A percentile compares a stretch with the other conserved stretches of the same genome.
These are phyloP conservation scores for Syrista parreyssii DNA, from an alignment of 2,888 invertebrate genomes.

Conservation along the genomic window DNA sequence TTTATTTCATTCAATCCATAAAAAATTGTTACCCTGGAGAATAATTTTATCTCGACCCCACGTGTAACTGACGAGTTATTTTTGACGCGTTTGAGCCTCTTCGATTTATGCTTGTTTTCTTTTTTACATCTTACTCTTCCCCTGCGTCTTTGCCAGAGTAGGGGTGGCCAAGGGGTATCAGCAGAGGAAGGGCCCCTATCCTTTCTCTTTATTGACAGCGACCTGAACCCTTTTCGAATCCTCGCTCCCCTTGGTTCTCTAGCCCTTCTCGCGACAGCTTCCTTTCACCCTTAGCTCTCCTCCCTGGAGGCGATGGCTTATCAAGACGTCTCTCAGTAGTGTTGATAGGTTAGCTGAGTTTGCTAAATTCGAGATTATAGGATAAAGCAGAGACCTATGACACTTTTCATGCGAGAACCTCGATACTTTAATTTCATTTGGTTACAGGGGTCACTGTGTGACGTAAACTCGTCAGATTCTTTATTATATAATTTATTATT, in stretches of 20 bases:
- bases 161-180: no score
- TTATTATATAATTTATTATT: no score
- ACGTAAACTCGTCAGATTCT: neutral
- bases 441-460: neutral
- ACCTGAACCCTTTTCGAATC: neutral
- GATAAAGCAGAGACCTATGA: neutral
- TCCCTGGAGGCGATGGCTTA: neutral
- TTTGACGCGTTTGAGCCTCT: neutral
- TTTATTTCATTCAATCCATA: no score
- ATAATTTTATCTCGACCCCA: neutral
- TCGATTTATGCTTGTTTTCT: neutral
- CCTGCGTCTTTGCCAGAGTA: neutral
- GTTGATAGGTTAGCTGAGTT: neutral
- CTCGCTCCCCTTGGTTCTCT: neutral
- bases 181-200: neutral
- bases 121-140: neutral
- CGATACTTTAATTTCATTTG: neutral
- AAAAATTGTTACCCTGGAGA: neutral
- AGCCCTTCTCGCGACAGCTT: neutral
- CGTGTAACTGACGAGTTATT: neutral
- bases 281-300: neutral
- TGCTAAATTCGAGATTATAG: neutral
- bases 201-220: neutral
- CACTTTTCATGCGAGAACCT: neutral
- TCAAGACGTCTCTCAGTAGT: neutral